Conservation (phyloP, 2,113 vertebrate genomes). For the Piaya cayana region DNA sequence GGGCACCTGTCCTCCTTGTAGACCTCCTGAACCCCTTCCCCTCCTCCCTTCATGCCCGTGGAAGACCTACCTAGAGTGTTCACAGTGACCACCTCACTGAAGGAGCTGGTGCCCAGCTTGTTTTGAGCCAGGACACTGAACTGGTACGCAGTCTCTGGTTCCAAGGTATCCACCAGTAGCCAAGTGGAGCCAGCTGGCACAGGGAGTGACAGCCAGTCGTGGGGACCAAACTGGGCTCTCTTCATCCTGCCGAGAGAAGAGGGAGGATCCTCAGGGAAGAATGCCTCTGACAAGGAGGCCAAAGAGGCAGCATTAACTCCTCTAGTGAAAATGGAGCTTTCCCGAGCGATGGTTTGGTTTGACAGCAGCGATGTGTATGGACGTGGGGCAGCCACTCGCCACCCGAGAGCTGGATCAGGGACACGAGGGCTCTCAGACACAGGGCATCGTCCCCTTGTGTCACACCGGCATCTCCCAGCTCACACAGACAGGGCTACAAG, state of each 20-base stretch:
- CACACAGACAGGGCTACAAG: neutral
- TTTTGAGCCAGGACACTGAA: constrained; percentile 99
- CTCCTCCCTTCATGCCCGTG: fast-evolving
- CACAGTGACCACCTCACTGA: constrained; percentile 99
- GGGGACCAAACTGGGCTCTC: constrained; percentile 93
- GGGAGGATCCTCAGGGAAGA: constrained; percentile 33
- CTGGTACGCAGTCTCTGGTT: constrained; percentile 96
- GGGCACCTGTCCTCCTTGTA: neutral
- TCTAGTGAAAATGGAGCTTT: constrained; percentile 35
- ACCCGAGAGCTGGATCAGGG: neutral
- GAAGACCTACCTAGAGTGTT: constrained; percentile 91
- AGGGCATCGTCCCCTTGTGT: fast-evolving
- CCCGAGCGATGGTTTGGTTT: neutral
- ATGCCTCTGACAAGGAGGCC: neutral
- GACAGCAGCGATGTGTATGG: constrained; percentile 37
- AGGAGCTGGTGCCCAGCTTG: constrained; percentile 97
- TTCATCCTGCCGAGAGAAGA: constrained; percentile 85
- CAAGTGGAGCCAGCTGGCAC: constrained; percentile 90
- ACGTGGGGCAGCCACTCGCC: neutral
- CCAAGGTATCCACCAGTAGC: constrained; percentile 91
- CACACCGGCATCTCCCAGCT: neutral
- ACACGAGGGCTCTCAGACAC: neutral
- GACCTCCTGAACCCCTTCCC: neutral
- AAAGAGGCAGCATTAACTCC: constrained; percentile 7
- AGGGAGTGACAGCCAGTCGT: constrained; percentile 95